These are phyloP conservation scores for Leptopilina boulardi DNA, from an alignment of 1,140 invertebrate species.

Conservation along the genomic window DNA sequence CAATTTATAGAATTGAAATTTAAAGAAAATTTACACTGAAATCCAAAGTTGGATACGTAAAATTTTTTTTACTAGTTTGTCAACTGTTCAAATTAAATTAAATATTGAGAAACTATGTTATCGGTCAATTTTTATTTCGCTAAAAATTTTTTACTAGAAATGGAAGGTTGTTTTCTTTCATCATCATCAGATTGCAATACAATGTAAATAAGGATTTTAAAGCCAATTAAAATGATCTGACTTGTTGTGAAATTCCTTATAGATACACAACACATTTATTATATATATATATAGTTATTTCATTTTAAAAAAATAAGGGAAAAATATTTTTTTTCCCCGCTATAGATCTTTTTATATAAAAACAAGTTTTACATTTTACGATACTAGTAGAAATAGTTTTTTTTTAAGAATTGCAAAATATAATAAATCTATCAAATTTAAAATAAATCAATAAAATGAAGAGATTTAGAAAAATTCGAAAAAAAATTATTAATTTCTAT, in stretches of 20 bases:
- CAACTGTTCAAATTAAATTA: neutral
- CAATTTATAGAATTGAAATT: too few species aligned
- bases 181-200: neutral
- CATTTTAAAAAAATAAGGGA: neutral
- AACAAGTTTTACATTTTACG: neutral
- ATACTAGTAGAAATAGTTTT: neutral
- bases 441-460: too few species aligned
- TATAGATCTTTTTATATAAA: neutral
- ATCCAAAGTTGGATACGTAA: too few species aligned
- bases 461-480: neutral
- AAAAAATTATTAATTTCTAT: neutral
- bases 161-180: constrained; percentile 28
- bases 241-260: neutral
- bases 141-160: constrained; percentile 24
- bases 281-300: neutral
- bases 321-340: neutral
- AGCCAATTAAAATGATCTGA: constrained; percentile 9
- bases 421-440: neutral
- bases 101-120: neutral
- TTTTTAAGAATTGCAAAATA: neutral
- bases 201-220: constrained; percentile 20
- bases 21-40: too few species aligned
- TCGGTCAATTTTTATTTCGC: neutral
- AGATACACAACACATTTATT: too few species aligned
- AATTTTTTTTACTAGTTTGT: too few species aligned